Evolutionary conservation across 2,797 vertebrate species (phyloP).

Genomic region (Coranthus polyacanthus): DNA sequence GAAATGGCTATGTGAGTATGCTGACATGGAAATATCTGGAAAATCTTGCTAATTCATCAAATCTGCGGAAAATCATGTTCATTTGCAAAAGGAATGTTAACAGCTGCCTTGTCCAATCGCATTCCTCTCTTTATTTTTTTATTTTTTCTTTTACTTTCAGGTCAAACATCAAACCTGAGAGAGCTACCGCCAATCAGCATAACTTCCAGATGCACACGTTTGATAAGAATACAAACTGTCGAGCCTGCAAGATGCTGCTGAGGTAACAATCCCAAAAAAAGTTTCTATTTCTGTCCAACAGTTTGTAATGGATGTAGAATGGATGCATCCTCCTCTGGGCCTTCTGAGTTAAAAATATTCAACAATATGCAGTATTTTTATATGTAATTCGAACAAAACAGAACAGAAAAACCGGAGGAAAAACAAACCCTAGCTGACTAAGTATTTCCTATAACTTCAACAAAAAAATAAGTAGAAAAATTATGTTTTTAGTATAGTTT

Average conservation of each 20-base stretch:
- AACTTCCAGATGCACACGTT: slow-evolving; percentile 99
- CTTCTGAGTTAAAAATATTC: background rate
- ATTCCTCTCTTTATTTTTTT: background rate
- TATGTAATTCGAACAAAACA: background rate
- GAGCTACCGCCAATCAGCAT: slow-evolving; percentile 96
- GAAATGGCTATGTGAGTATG: slow-evolving; percentile 97
- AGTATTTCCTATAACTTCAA: too few species aligned
- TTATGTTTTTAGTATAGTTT: too few species aligned
- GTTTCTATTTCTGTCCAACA: too few species aligned
- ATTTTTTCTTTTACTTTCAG: slow-evolving; percentile 72
- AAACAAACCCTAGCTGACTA: too few species aligned
- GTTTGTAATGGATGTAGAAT: background rate
- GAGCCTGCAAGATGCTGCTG: slow-evolving; percentile 95
- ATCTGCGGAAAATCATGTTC: too few species aligned
- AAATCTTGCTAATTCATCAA: too few species aligned
- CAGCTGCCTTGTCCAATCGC: background rate
- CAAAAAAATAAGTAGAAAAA: too few species aligned
- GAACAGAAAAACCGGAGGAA: too few species aligned
- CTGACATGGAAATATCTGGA: background rate
- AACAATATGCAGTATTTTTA: background rate
- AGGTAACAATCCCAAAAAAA: slow-evolving; percentile 81
- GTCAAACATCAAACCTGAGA: slow-evolving; percentile 98
- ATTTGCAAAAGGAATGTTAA: too few species aligned
- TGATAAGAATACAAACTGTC: slow-evolving; percentile 96
- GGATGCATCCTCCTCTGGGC: background rate